Percentiles rank a stretch among this genome's conserved stretches.
Conservation (phyloP, 2,113 vertebrate species). For the Menidia beryllina region DNA sequence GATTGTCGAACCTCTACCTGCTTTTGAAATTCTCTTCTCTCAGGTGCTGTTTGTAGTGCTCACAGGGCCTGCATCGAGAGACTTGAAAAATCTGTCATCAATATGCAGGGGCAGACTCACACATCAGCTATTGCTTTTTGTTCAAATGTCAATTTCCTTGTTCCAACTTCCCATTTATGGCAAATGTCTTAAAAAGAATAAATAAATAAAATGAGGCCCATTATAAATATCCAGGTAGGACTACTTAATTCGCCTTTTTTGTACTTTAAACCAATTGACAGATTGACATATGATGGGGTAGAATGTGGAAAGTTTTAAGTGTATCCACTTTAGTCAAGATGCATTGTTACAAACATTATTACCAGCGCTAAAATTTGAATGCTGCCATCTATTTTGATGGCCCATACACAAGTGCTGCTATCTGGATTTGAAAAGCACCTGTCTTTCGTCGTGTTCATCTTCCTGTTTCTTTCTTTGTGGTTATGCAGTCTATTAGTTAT, state of each 20-base stretch:
- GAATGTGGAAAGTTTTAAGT: too few species aligned
- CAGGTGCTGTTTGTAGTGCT: conserved; percentile 32
- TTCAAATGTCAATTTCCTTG: too few species aligned
- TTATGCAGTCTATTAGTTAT: neutral
- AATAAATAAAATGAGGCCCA: too few species aligned
- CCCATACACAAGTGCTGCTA: neutral
- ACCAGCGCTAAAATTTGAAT: neutral
- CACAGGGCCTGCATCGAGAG: conserved; percentile 22
- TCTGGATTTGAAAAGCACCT: neutral
- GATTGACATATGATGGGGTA: too few species aligned
- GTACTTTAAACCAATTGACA: too few species aligned
- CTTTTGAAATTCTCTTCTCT: conserved; percentile 42
- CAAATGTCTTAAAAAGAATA: too few species aligned
- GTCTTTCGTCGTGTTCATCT: neutral
- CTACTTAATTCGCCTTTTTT: too few species aligned
- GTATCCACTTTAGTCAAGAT: too few species aligned
- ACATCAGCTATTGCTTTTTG: neutral
- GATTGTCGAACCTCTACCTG: conserved; percentile 53
- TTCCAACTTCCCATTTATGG: too few species aligned
- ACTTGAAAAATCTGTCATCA: conserved; percentile 32
- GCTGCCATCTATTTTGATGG: neutral
- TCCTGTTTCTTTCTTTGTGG: neutral
- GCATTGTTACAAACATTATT: too few species aligned
- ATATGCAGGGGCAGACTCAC: conserved; percentile 13
- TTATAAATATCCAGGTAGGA: too few species aligned